Evolutionary conservation across 2,888 invertebrate species (phyloP).

Genomic region (Thereva nobilitata): DNA sequence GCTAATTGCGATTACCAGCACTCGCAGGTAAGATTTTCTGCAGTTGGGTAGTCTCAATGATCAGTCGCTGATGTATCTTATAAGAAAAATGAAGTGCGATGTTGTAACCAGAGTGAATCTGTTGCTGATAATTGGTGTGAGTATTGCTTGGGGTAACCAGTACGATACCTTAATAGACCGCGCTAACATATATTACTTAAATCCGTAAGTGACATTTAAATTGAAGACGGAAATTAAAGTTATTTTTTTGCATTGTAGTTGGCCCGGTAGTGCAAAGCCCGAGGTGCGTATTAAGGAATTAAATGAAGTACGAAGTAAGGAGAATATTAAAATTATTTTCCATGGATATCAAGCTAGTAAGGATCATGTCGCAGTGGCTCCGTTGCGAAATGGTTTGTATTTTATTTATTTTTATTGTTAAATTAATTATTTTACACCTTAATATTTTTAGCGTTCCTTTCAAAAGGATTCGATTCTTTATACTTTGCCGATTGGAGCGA

Average conservation of each 20-base stretch:
- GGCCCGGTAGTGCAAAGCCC: neutral
- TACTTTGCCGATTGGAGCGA: slow-evolving; percentile 55
- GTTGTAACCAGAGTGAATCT: too few species aligned
- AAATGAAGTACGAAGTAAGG: slow-evolving; percentile 27
- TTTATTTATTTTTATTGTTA: neutral
- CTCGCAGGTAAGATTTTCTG: too few species aligned
- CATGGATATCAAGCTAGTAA: slow-evolving; percentile 54
- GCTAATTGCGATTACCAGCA: too few species aligned
- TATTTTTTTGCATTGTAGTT: neutral
- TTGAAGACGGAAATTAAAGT: neutral
- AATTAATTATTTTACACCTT: neutral
- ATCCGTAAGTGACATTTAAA: slow-evolving; percentile 11
- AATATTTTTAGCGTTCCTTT: slow-evolving; percentile 49
- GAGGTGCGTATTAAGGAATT: slow-evolving; percentile 11
- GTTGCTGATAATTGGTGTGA: too few species aligned
- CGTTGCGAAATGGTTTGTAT: slow-evolving; percentile 45
- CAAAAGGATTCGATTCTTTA: slow-evolving; percentile 50
- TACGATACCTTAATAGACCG: neutral
- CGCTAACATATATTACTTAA: slow-evolving; percentile 18
- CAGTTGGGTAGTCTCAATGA: too few species aligned
- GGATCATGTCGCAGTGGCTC: slow-evolving; percentile 50
- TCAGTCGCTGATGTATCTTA: too few species aligned
- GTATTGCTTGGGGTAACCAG: too few species aligned
- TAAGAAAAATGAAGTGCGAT: too few species aligned
- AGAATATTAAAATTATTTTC: slow-evolving; percentile 52